Percentiles rank a stretch among this genome's conserved stretches.
These are phyloP conservation scores for Phalacrocorax aristotelis DNA, from an alignment of 2,113 vertebrate genomes.

Conservation along the genomic window DNA sequence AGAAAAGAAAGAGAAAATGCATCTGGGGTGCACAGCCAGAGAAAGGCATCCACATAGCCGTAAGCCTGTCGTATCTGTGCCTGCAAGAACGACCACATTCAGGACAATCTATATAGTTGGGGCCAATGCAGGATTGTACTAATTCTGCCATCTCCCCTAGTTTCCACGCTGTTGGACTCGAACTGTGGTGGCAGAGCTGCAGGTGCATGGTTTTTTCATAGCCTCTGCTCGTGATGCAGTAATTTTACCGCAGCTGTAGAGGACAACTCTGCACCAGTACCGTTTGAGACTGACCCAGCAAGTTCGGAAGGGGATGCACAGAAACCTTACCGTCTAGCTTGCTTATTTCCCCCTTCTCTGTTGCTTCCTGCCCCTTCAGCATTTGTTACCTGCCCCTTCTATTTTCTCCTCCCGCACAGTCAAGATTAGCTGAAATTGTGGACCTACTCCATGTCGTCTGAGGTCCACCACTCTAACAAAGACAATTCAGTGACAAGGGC, in stretches of 20 bases:
- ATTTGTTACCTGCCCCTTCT: not conserved
- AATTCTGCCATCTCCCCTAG: not conserved
- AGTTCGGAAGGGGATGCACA: not conserved
- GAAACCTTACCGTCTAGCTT: not conserved
- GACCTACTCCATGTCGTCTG: not conserved
- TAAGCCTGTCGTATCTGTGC: rapidly evolving
- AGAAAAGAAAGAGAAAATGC: conserved; percentile 8
- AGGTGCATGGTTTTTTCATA: not conserved
- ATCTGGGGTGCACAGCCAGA: not conserved
- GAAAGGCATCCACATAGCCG: not conserved
- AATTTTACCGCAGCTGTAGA: not conserved
- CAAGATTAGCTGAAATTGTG: not conserved
- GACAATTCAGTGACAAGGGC: not conserved
- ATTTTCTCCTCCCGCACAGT: not conserved
- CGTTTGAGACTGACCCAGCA: not conserved
- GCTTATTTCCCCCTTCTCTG: not conserved
- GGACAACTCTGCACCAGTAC: not conserved
- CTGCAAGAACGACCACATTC: not conserved
- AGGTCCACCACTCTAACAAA: not conserved
- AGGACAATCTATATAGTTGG: not conserved
- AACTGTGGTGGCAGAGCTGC: not conserved
- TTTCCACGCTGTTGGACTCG: not conserved
- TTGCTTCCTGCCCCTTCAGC: not conserved
- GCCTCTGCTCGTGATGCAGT: not conserved
- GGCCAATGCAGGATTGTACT: not conserved